Evolutionary conservation across 2,888 invertebrate species (phyloP).

Genomic region (Cephus rjabovi): DNA sequence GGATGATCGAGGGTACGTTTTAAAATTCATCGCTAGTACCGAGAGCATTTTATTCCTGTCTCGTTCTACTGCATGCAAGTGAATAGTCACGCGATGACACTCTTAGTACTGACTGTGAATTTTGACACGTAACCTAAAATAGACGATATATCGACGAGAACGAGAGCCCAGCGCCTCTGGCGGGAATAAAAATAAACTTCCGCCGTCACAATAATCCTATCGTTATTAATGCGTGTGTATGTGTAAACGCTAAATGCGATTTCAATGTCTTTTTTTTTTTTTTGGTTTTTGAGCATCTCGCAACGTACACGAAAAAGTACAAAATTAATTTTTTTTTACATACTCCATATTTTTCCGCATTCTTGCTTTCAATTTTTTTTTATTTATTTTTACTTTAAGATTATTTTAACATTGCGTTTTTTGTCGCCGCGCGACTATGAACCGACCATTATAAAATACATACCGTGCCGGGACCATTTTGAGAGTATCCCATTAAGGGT

Average conservation of each 20-base stretch:
- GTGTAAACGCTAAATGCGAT: conserved; percentile 50
- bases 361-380: too few species aligned
- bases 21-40: too few species aligned
- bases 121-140: too few species aligned
- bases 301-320: conserved; percentile 63
- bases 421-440: conserved; percentile 25
- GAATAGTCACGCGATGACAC: too few species aligned
- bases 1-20: too few species aligned
- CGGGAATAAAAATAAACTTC: too few species aligned
- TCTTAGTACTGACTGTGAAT: too few species aligned
- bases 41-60: too few species aligned
- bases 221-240: conserved; percentile 30
- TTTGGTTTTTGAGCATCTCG: conserved; percentile 59
- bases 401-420: conserved; percentile 41
- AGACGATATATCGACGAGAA: too few species aligned
- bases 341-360: conserved; percentile 39
- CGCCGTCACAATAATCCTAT: conserved; percentile 26
- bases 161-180: too few species aligned
- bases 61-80: too few species aligned
- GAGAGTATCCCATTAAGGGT: conserved; percentile 11
- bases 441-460: too few species aligned
- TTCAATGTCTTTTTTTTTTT: conserved; percentile 25
- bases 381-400: conserved; percentile 30
- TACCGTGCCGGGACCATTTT: conserved; percentile 11
- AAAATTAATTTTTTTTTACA: conserved; percentile 62